A percentile compares a stretch with the other conserved stretches of the same genome.
Evolutionary conservation across 1,140 invertebrate species (phyloP).

Genomic region (Stegodyphus mimosarum): DNA sequence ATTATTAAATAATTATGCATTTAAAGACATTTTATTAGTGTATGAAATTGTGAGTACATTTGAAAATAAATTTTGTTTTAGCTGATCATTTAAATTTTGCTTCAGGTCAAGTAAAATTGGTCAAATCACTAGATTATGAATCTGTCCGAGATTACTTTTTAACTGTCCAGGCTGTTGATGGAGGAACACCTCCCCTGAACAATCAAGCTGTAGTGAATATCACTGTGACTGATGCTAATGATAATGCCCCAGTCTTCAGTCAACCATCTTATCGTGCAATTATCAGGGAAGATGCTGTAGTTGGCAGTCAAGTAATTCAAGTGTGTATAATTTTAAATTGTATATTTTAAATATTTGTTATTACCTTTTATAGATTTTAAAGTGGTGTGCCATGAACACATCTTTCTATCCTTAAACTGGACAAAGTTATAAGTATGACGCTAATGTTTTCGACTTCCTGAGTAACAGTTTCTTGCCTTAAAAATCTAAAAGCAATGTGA

Average conservation of each 20-base stretch:
- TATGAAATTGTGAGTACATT: background rate
- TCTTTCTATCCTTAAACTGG: too few species aligned
- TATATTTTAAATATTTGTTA: too few species aligned
- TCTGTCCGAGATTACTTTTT: constrained; percentile 81
- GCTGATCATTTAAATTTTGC: background rate
- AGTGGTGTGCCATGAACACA: too few species aligned
- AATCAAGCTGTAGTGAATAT: constrained; percentile 84
- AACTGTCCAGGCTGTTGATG: constrained; percentile 88
- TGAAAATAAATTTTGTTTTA: background rate
- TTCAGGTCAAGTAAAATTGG: constrained; percentile 74
- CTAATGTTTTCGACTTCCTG: too few species aligned
- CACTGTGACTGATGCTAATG: constrained; percentile 88
- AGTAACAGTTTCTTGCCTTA: too few species aligned
- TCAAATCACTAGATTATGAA: constrained; percentile 89
- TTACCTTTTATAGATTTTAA: too few species aligned
- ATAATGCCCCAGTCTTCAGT: constrained; percentile 90
- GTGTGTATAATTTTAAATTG: background rate
- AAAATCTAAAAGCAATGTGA: too few species aligned
- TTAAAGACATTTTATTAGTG: background rate
- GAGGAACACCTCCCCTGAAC: constrained; percentile 82
- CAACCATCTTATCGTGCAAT: constrained; percentile 75
- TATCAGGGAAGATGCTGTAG: constrained; percentile 80
- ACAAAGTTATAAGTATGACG: too few species aligned
- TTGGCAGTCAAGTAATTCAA: constrained; percentile 78
- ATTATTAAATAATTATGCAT: background rate